Evolutionary conservation across 2,113 vertebrate species (phyloP).

Genomic region (Mus spicilegus): DNA sequence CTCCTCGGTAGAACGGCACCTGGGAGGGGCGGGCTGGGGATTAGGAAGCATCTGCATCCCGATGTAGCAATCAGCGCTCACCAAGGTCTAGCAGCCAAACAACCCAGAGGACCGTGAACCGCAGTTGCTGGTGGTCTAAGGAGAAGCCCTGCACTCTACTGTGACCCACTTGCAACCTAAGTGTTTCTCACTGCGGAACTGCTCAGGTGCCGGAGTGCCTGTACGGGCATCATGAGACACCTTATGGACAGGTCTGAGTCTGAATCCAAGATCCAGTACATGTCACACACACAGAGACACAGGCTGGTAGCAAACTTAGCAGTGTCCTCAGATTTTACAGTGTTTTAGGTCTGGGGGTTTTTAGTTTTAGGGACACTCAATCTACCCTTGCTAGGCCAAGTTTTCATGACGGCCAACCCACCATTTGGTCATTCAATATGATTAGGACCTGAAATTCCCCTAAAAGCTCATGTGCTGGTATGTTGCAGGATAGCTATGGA

Average conservation of each 20-base stretch:
- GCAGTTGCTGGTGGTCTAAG: too few relatives aligned
- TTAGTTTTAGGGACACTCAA: neutral
- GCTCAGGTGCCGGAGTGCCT: neutral
- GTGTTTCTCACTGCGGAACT: neutral
- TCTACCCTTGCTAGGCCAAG: neutral
- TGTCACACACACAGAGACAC: neutral
- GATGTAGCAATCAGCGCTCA: neutral
- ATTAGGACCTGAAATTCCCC: neutral
- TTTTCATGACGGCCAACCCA: neutral
- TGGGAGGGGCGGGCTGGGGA: constrained; percentile 80
- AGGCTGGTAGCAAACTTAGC: neutral
- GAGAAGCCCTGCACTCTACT: too few relatives aligned
- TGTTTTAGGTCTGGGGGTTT: neutral
- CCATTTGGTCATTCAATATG: too few relatives aligned
- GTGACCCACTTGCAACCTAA: neutral
- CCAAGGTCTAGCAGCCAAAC: neutral
- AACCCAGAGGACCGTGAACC: too few relatives aligned
- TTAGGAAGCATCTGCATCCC: neutral
- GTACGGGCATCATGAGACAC: neutral
- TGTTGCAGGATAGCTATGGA: neutral
- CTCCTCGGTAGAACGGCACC: constrained; percentile 97
- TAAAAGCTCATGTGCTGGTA: neutral
- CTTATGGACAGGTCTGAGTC: too few relatives aligned
- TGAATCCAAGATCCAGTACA: neutral
- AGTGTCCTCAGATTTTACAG: neutral